phyloP scores from a whole-genome alignment of 2,113 vertebrate genomes.

The Pseudopodoces humilis region DNA sequence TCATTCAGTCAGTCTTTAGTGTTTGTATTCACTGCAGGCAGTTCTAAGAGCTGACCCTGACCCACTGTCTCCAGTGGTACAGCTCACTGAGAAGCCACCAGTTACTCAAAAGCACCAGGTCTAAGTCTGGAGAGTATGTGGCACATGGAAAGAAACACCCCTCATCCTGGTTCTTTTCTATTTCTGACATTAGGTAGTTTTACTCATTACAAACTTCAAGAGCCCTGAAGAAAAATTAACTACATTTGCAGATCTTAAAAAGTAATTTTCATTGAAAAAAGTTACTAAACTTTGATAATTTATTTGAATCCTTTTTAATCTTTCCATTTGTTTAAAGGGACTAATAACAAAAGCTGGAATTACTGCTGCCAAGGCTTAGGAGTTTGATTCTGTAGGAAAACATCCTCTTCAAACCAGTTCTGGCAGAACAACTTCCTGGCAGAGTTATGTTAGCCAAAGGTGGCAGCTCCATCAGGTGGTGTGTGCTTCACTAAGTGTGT shows the following conservation, averaged over 20 bases:
- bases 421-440: neutral
- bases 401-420: neutral
- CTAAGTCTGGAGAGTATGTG: neutral
- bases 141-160: rapidly evolving
- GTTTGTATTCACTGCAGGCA: neutral
- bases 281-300: no score
- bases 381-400: neutral
- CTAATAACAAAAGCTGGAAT: neutral
- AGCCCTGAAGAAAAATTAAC: neutral
- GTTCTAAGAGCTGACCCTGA: neutral
- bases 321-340: neutral
- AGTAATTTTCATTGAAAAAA: no score
- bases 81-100: neutral
- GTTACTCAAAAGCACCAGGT: neutral
- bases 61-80: neutral
- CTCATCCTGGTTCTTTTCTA: neutral
- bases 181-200: neutral
- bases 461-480: neutral
- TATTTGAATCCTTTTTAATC: neutral
- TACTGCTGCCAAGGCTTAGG: neutral
- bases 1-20: neutral
- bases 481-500: neutral
- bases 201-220: neutral
- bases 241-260: neutral
- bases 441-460: neutral